Percentiles rank a stretch among this genome's conserved stretches.
These are phyloP conservation scores for Oedothorax gibbosus DNA, from an alignment of 1,140 invertebrate genomes.

Conservation along the genomic window DNA sequence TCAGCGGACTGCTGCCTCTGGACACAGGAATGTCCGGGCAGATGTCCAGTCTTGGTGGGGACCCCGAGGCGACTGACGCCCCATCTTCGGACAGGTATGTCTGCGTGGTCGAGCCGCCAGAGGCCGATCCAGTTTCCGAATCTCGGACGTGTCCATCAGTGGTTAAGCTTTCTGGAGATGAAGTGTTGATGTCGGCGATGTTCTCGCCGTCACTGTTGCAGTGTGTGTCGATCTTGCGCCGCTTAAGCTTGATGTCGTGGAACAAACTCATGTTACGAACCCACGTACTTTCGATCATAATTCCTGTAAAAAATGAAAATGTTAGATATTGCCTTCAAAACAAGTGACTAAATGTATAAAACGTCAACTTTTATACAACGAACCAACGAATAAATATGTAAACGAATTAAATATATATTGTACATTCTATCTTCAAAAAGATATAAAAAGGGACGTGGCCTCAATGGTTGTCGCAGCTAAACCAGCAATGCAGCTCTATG, in stretches of 20 bases:
- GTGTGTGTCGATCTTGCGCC: conserved; percentile 67
- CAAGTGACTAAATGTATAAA: too few species aligned
- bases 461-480: too few species aligned
- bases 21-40: conserved; percentile 21
- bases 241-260: conserved; percentile 97
- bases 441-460: too few species aligned
- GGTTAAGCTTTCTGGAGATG: conserved; percentile 35
- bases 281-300: conserved; percentile 88
- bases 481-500: too few species aligned
- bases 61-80: conserved; percentile 19
- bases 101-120: conserved; percentile 17
- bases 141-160: conserved; percentile 23
- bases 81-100: conserved; percentile 31
- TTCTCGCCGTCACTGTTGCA: conserved; percentile 54
- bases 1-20: conserved; percentile 9
- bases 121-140: conserved; percentile 13
- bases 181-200: conserved; percentile 45
- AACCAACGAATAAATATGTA: too few species aligned
- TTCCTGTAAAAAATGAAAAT: conserved; percentile 77
- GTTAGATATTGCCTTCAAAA: too few species aligned
- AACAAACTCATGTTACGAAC: conserved; percentile 95
- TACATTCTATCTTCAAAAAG: too few species aligned
- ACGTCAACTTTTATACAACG: too few species aligned
- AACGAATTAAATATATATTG: too few species aligned
- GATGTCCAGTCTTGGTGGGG: conserved; percentile 31